Percentiles rank a stretch among this genome's conserved stretches.
phyloP scores from a whole-genome alignment of 2,888 invertebrate genomes.

The Petrophora chlorosata region DNA sequence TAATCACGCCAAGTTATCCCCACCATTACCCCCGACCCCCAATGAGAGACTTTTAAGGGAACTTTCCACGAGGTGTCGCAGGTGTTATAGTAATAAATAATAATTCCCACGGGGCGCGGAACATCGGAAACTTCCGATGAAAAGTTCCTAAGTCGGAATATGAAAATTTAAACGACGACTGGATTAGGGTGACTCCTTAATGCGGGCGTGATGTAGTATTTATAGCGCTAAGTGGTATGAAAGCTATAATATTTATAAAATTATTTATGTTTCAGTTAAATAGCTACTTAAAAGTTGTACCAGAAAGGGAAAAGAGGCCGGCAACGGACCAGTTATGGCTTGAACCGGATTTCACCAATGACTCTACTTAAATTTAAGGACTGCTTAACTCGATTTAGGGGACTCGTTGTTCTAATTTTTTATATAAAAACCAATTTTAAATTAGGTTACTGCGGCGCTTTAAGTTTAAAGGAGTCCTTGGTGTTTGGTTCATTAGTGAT shows the following conservation, averaged over 20 bases:
- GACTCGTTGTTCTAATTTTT: no score
- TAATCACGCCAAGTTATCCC: constrained; percentile 52
- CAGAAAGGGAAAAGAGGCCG: no score
- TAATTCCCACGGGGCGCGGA: constrained; percentile 50
- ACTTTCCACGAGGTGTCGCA: constrained; percentile 70
- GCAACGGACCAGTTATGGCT: no score
- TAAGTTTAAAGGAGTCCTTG: no score
- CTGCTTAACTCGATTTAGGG: no score
- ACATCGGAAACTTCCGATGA: constrained; percentile 46
- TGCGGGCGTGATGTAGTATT: constrained; percentile 6
- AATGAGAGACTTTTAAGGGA: constrained; percentile 62
- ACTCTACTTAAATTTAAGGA: no score
- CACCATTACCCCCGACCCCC: constrained; percentile 62
- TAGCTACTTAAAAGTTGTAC: no score
- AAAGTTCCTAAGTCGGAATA: constrained; percentile 32
- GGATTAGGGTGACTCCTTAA: constrained; percentile 26
- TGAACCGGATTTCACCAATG: no score
- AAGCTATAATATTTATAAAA: neutral
- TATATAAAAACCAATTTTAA: no score
- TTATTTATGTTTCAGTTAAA: neutral
- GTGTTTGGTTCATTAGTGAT: no score
- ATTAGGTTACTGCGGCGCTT: no score
- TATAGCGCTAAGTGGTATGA: neutral
- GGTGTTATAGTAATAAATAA: constrained; percentile 65
- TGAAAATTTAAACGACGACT: constrained; percentile 42